Evolutionary conservation across 2,113 vertebrate genomes (phyloP).

Genomic region (Elephantulus edwardii): DNA sequence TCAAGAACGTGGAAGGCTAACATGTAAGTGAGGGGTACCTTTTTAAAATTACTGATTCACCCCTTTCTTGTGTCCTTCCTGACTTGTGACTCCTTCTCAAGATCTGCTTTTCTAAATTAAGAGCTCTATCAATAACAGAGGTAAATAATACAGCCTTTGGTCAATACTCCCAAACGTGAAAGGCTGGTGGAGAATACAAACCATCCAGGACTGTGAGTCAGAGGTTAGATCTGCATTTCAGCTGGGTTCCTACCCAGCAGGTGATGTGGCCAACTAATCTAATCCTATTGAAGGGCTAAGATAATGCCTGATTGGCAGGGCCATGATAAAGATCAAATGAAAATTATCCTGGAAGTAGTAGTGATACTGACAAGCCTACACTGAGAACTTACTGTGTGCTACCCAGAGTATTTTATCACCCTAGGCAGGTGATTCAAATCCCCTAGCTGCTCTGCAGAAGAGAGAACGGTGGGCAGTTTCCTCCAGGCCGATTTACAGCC

Average conservation of each 20-base stretch:
- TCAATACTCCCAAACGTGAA: neutral
- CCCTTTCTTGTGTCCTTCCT: neutral
- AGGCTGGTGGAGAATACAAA: neutral
- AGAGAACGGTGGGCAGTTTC: no score
- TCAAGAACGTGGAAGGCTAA: neutral
- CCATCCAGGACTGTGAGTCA: neutral
- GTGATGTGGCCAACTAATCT: neutral
- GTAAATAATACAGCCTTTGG: neutral
- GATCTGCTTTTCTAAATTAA: constrained; percentile 34
- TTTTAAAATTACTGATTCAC: neutral
- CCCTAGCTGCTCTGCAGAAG: no score
- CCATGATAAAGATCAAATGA: neutral
- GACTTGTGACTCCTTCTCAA: neutral
- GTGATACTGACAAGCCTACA: neutral
- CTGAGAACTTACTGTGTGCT: neutral
- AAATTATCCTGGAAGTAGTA: neutral
- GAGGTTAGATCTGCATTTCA: neutral
- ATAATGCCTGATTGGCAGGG: neutral
- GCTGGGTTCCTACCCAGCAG: neutral
- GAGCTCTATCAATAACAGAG: neutral
- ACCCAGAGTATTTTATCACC: neutral
- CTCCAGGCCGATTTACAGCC: no score
- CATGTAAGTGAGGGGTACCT: neutral
- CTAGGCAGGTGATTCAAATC: no score
- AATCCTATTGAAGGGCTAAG: neutral